A percentile compares a stretch with the other conserved stretches of the same genome.
phyloP scores from a whole-genome alignment of 2,888 invertebrate species.

The Tanytarsus gracilentus region DNA sequence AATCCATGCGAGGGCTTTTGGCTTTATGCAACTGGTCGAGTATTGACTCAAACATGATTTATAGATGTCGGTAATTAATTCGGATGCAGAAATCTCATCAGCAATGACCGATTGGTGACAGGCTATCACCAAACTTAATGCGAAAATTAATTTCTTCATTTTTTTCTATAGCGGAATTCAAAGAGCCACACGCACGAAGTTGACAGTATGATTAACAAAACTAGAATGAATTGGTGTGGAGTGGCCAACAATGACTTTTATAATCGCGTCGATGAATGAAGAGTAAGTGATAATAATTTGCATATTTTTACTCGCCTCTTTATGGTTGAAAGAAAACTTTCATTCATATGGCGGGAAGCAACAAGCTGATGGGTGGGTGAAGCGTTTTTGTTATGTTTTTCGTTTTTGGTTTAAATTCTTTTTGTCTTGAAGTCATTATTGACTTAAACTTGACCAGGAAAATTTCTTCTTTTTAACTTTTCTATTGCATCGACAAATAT shows the following conservation, averaged over 20 bases:
- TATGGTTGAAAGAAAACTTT: too few species aligned
- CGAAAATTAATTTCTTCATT: constrained; percentile 20
- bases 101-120: constrained; percentile 26
- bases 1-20: constrained; percentile 67
- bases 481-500: too few species aligned
- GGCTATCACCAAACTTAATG: constrained; percentile 14
- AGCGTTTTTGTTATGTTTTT: too few species aligned
- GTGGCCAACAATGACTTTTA: constrained; percentile 20
- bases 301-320: too few species aligned
- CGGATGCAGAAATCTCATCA: constrained; percentile 48
- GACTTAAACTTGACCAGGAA: too few species aligned
- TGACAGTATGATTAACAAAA: constrained; percentile 3
- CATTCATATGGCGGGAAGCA: too few species aligned
- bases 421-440: too few species aligned
- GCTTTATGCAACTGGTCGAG: constrained; percentile 64
- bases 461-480: too few species aligned
- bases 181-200: neutral
- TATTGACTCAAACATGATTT: constrained; percentile 58
- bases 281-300: constrained; percentile 3
- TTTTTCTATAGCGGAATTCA: too few species aligned
- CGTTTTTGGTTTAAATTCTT: too few species aligned
- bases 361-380: too few species aligned
- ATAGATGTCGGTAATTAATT: constrained; percentile 57
- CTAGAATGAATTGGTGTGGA: constrained; percentile 22
- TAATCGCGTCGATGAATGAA: constrained; percentile 14